Conservation (phyloP, 1,140 invertebrate genomes). For the Lineus longissimus region DNA sequence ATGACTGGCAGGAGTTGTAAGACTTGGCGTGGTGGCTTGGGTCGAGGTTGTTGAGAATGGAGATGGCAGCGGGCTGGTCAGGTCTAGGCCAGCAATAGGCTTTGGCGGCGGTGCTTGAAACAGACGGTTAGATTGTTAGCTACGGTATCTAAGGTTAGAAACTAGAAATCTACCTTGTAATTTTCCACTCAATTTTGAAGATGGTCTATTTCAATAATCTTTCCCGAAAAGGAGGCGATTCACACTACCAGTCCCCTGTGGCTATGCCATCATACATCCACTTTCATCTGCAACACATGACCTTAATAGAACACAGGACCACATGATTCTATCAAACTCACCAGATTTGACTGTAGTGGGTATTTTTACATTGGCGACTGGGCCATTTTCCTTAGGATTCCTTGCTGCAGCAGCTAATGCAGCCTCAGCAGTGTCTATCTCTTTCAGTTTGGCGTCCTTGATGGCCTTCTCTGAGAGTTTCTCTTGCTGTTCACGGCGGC, state of each 20-base stretch:
- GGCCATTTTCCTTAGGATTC: neutral
- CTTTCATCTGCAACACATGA: too few relatives aligned
- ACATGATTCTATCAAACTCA: neutral
- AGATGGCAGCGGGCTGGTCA: neutral
- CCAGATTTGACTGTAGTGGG: neutral
- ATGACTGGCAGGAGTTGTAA: slow-evolving; percentile 5
- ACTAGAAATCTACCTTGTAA: too few relatives aligned
- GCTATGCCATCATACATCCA: too few relatives aligned
- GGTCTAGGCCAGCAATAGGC: slow-evolving; percentile 31
- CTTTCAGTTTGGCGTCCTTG: slow-evolving; percentile 23
- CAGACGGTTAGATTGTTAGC: neutral
- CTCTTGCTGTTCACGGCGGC: slow-evolving; percentile 43
- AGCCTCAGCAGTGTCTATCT: slow-evolving; percentile 11
- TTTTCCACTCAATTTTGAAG: too few relatives aligned
- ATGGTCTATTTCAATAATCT: too few relatives aligned
- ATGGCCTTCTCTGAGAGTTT: slow-evolving; percentile 35
- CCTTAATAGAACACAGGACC: neutral
- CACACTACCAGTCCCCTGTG: too few relatives aligned
- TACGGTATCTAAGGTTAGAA: slow-evolving; percentile 19
- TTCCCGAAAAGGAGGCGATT: too few relatives aligned
- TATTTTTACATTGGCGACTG: neutral
- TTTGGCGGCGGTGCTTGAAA: slow-evolving; percentile 39
- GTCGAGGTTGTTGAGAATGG: slow-evolving; percentile 6
- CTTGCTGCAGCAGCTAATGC: slow-evolving; percentile 12
- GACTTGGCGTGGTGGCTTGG: slow-evolving; percentile 4